A percentile compares a stretch with the other conserved stretches of the same genome.
Evolutionary conservation across 2,797 vertebrate species (phyloP).

Genomic region (Serranus cabrilla): DNA sequence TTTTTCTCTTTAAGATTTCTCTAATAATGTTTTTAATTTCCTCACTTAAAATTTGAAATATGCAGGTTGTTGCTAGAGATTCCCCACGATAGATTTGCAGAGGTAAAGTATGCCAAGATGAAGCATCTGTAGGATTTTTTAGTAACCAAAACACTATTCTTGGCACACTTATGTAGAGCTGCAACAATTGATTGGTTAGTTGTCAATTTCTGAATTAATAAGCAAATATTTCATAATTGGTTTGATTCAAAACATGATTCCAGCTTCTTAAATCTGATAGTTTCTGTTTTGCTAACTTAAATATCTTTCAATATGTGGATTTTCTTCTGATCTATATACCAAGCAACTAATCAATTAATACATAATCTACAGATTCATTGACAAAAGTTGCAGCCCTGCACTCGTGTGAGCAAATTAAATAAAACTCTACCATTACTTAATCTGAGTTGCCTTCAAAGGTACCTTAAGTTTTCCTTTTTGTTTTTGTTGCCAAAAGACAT

Average conservation of each 20-base stretch:
- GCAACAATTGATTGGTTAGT: too few relatives aligned
- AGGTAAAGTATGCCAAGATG: slow-evolving; percentile 24
- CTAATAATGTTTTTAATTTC: slow-evolving; percentile 12
- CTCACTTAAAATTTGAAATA: neutral
- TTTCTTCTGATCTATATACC: too few relatives aligned
- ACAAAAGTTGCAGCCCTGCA: too few relatives aligned
- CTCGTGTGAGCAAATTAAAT: slow-evolving; percentile 21
- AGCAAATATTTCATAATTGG: too few relatives aligned
- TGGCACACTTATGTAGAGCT: slow-evolving; percentile 9
- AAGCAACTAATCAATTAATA: too few relatives aligned
- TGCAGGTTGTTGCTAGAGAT: slow-evolving; percentile 1
- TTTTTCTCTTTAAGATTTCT: slow-evolving; percentile 21
- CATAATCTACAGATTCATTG: too few relatives aligned
- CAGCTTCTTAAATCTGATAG: too few relatives aligned
- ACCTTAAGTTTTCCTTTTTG: slow-evolving; percentile 3
- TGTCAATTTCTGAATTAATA: too few relatives aligned
- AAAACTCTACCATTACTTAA: slow-evolving; percentile 21
- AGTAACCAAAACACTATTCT: slow-evolving; percentile 55
- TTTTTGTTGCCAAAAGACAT: slow-evolving; percentile 25
- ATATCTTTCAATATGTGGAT: too few relatives aligned
- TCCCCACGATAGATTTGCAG: slow-evolving; percentile 5
- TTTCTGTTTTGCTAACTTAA: too few relatives aligned
- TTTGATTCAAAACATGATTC: too few relatives aligned
- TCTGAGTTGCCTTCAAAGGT: slow-evolving; percentile 44
- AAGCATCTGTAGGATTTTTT: slow-evolving; percentile 10